Base-by-base conservation (phyloP, 2,113 vertebrate genomes). In the Paramisgurnus dabryanus region DNA sequence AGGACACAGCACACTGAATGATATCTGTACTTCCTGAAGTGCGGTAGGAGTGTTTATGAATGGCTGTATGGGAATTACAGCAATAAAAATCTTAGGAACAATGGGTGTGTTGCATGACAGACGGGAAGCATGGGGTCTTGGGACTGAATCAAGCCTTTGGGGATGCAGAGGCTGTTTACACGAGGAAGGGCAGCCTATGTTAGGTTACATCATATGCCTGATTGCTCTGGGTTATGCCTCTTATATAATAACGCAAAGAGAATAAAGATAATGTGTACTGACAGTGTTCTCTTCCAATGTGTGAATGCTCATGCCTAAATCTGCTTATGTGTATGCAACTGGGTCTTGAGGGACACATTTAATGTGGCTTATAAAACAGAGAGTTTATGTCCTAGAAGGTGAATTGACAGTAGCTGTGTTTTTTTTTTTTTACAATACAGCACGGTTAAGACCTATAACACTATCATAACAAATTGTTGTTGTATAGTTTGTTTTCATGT, bases 171-270 rank as follows among this genome's bases (percentile, higher is more conserved):
- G 39, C 58, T 75, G 57, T 75, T 75, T 65, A 76, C 17, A 34
- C 4, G 13, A 64, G 57, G 68, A 65, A 70, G 50, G 57, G 17
- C 39, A 47, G 57, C 53, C 60, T 22, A 61, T 53, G 72, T 53
- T 27, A 17, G 17, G 49, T 63, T 83, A 84, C 85, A 50, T 86
- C 81, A 82, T 22, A 22, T 55, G 47, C 43, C 61, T 70, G 39
- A 41, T 49, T 65, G 69, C 68, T 34, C 65, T 61, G 57, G 18
- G 57, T 66, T 65, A 2, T 60, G 43, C 43, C 50, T 71, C 78
- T 85, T 84, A 85, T 47, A 79, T 85, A 84, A 85, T 57, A 22
- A 22, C 22, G n/a, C 4, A 53, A 43, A 70, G 41, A 5, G 47
- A 68, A 72, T 39, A 60, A 22, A 7, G 0, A 66, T 55, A 61